These are phyloP conservation scores for Mactra quadrangularis DNA, from an alignment of 1,140 invertebrate genomes.

Conservation along the genomic window DNA sequence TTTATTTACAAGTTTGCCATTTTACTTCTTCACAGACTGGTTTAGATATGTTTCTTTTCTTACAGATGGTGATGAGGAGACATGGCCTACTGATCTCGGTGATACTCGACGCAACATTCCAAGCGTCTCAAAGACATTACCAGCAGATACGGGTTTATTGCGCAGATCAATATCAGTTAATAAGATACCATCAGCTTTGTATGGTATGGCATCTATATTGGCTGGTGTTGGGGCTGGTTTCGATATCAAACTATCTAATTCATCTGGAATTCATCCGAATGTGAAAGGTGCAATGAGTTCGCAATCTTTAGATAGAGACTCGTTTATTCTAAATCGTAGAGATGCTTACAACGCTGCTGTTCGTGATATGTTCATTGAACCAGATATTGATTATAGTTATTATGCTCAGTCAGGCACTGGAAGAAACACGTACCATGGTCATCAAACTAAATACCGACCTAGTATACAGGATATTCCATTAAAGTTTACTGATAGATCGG, in stretches of 20 bases:
- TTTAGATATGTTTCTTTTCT: slow-evolving; percentile 43
- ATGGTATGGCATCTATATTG: slow-evolving; percentile 95
- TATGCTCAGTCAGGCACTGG: slow-evolving; percentile 88
- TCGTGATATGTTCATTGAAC: slow-evolving; percentile 81
- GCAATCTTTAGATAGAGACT: slow-evolving; percentile 71
- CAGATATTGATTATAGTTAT: slow-evolving; percentile 79
- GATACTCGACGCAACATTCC: slow-evolving; percentile 75
- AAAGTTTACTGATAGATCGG: slow-evolving; percentile 63
- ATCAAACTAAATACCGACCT: slow-evolving; percentile 89
- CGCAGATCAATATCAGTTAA: slow-evolving; percentile 60
- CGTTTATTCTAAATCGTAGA: slow-evolving; percentile 78
- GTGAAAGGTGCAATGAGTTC: slow-evolving; percentile 69
- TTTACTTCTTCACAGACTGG: too few relatives aligned
- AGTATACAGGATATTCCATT: slow-evolving; percentile 82
- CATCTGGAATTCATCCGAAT: slow-evolving; percentile 89
- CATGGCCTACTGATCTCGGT: slow-evolving; percentile 76
- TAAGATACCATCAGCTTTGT: slow-evolving; percentile 92
- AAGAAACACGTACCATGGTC: slow-evolving; percentile 95
- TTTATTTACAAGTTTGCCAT: too few relatives aligned
- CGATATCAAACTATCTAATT: slow-evolving; percentile 94
- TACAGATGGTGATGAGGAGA: slow-evolving; percentile 82
- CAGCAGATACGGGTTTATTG: slow-evolving; percentile 65
- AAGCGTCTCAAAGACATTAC: slow-evolving; percentile 59
- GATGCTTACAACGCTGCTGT: slow-evolving; percentile 83
- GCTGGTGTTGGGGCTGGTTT: slow-evolving; percentile 95